Evolutionary conservation across 2,888 invertebrate species (phyloP).

Genomic region (Oxycera nigricornis): DNA sequence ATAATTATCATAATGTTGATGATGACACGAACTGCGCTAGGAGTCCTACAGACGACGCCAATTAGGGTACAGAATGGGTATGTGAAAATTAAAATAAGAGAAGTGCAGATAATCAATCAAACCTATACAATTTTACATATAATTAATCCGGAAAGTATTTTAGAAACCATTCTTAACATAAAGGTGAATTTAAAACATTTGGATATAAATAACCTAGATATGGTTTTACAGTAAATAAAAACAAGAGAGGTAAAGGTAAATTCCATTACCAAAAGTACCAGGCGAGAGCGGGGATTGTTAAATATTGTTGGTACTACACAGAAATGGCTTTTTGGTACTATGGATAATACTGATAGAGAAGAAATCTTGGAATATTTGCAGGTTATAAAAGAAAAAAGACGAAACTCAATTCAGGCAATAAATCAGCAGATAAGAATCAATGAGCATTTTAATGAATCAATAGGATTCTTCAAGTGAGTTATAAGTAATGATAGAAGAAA

Average conservation of each 20-base stretch:
- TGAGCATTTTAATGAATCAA: slow-evolving; percentile 43
- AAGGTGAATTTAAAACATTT: slow-evolving; percentile 39
- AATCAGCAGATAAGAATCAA: too few species aligned
- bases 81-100: too few species aligned
- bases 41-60: slow-evolving; percentile 36
- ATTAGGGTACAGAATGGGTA: slow-evolving; percentile 39
- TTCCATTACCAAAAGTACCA: too few species aligned
- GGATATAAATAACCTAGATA: slow-evolving; percentile 33
- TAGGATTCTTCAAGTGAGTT: slow-evolving; percentile 41
- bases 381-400: slow-evolving; percentile 42
- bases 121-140: slow-evolving; percentile 42
- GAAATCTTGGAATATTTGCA: slow-evolving; percentile 42
- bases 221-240: slow-evolving; percentile 36
- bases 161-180: slow-evolving; percentile 34
- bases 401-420: slow-evolving; percentile 43
- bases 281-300: slow-evolving; percentile 43
- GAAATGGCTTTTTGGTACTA: too few species aligned
- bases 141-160: slow-evolving; percentile 43
- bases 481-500: slow-evolving; percentile 43
- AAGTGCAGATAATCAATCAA: slow-evolving; percentile 36
- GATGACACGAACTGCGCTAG: too few species aligned
- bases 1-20: too few species aligned
- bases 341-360: slow-evolving; percentile 41
- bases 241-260: slow-evolving; percentile 42
- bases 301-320: slow-evolving; percentile 42